phyloP scores from a whole-genome alignment of 2,888 invertebrate genomes.

The Drosophila sordidula region DNA sequence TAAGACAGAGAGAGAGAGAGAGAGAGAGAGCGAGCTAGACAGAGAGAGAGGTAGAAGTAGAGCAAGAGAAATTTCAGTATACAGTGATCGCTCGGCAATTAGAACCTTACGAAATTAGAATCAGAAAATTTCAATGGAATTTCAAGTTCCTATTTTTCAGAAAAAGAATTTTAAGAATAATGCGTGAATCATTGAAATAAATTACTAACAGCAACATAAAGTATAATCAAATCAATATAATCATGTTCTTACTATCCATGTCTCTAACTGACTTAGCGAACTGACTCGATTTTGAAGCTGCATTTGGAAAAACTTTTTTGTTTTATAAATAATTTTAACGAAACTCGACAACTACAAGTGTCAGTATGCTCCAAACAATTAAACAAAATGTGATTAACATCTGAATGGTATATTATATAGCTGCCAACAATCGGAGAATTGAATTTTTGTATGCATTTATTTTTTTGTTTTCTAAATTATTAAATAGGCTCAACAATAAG shows the following conservation, averaged over 20 bases:
- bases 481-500: too few relatives aligned
- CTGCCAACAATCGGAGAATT: too few relatives aligned
- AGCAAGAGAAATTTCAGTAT: slow-evolving; percentile 9
- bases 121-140: neutral
- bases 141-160: neutral
- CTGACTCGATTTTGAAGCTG: neutral
- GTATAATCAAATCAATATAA: neutral
- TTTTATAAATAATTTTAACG: neutral
- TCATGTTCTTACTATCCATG: neutral
- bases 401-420: too few relatives aligned
- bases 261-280: neutral
- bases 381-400: too few relatives aligned
- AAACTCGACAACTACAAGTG: too few relatives aligned
- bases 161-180: neutral
- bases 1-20: slow-evolving; percentile 5
- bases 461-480: too few relatives aligned
- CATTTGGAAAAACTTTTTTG: neutral
- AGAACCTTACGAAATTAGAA: slow-evolving; percentile 8
- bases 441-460: too few relatives aligned
- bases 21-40: neutral
- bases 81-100: slow-evolving; percentile 14
- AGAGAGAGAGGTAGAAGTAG: slow-evolving; percentile 1
- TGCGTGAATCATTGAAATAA: neutral
- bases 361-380: too few relatives aligned
- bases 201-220: neutral